These are phyloP conservation scores for Plodia interpunctella DNA, from an alignment of 1,140 invertebrate species.

Conservation along the genomic window DNA sequence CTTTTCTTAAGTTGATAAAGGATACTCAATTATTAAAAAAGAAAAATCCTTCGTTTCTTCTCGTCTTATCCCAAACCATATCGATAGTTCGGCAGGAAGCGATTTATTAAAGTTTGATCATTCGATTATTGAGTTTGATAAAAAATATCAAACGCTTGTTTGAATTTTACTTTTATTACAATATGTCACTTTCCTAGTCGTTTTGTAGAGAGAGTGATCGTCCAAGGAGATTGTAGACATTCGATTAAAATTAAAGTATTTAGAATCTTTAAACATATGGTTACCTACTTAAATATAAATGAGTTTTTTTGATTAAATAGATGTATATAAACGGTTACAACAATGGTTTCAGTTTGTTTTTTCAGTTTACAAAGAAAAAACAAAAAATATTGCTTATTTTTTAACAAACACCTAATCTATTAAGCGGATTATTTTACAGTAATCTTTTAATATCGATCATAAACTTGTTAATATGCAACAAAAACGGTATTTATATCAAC, in stretches of 20 bases:
- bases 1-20: background rate
- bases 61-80: conserved; percentile 20
- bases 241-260: no score
- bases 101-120: conserved; percentile 65
- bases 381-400: background rate
- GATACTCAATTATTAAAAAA: background rate
- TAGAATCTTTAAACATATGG: no score
- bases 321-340: no score
- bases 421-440: background rate
- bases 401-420: background rate
- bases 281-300: no score
- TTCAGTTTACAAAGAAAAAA: no score
- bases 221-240: background rate
- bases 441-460: conserved; percentile 54
- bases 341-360: no score
- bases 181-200: conserved; percentile 4
- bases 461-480: conserved; percentile 59
- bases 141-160: conserved; percentile 35
- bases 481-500: conserved; percentile 51
- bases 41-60: background rate
- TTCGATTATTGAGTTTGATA: conserved; percentile 44
- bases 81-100: conserved; percentile 56
- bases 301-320: no score
- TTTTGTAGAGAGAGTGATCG: background rate
- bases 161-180: conserved; percentile 24